These are phyloP conservation scores for Porites rus DNA, from an alignment of 92 coral and sea anemone species.

Conservation along the genomic window DNA sequence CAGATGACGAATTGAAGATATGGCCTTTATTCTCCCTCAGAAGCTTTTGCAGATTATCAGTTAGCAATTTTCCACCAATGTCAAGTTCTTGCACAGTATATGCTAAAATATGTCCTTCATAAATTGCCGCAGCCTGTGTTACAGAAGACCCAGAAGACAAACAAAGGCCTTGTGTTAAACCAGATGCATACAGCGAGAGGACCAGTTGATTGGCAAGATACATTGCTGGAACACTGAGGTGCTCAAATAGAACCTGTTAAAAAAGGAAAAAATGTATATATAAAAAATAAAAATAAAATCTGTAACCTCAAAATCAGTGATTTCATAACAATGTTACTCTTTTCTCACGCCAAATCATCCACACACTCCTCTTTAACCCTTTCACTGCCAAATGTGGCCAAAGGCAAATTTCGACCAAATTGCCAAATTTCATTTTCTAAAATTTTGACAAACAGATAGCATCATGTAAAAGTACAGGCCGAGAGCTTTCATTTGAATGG, in stretches of 20 bases:
- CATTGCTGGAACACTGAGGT: constrained; percentile 92
- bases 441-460: no score
- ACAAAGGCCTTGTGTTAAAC: constrained; percentile 87
- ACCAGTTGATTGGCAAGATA: constrained; percentile 90
- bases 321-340: no score
- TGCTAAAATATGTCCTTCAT: constrained; percentile 88
- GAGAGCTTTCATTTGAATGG: no score
- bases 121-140: constrained; percentile 95
- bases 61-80: constrained; percentile 90
- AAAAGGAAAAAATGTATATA: not conserved
- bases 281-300: not conserved
- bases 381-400: no score
- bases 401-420: no score
- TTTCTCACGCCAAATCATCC: no score
- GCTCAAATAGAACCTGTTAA: constrained; percentile 92
- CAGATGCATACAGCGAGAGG: constrained; percentile 88
- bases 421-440: no score
- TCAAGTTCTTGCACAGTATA: constrained; percentile 89
- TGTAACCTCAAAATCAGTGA: not conserved
- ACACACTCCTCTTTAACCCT: no score
- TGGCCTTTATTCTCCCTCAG: constrained; percentile 86
- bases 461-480: no score
- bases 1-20: constrained; percentile 91
- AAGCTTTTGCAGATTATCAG: constrained; percentile 85
- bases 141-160: constrained; percentile 94